Base-by-base conservation (phyloP, 2,797 vertebrate genomes). In the Myotis findleyi region DNA sequence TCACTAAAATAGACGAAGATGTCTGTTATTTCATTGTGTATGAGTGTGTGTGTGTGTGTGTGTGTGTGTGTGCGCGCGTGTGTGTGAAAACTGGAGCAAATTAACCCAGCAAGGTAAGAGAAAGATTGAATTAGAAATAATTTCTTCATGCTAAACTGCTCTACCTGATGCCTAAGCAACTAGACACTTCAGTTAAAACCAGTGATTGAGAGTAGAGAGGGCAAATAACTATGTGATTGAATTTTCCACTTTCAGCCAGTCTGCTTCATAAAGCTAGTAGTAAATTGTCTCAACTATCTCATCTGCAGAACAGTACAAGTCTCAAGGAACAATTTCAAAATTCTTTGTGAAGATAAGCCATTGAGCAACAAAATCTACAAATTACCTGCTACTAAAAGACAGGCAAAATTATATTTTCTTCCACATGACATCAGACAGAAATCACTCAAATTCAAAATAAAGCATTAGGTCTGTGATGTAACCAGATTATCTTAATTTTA, bases 401-500 rank as follows among this genome's bases (percentile, higher is more conserved):
- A 95, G 86, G 38, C 77, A 96, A 92, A 96, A 94, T 92, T 82
- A 44, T 64, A 83, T 97, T 94, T 95, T 95, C 95, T 87, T 89
- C 36, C 95, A 96, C 80, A 73, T 85, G 66, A 95, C 76, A 89
- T 71, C 85, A 95, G 86, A 91, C 81, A 95, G 86, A 96, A 96
- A 95, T 97, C 30, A 95, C 71, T 82, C 57, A 96, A 82, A 96
- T 71, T 93, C 80, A 96, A 89, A 97, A 95, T 92, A 86, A 96
- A 87, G 92, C 36, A 77, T 85, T 18, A 92, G 75, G 57, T 47
- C n/a, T 76, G 16, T 38, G 73, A 73, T 92, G 5, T 72, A 97
- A 97, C 64, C 49, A 12, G 79, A 93, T 96, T 90, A 95, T 23
- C 59, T 68, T 93, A 97, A 96, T 96, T 86, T 55, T 47, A n/a